phyloP scores from a whole-genome alignment of 2,797 vertebrate genomes.

The Crax fasciolata region DNA sequence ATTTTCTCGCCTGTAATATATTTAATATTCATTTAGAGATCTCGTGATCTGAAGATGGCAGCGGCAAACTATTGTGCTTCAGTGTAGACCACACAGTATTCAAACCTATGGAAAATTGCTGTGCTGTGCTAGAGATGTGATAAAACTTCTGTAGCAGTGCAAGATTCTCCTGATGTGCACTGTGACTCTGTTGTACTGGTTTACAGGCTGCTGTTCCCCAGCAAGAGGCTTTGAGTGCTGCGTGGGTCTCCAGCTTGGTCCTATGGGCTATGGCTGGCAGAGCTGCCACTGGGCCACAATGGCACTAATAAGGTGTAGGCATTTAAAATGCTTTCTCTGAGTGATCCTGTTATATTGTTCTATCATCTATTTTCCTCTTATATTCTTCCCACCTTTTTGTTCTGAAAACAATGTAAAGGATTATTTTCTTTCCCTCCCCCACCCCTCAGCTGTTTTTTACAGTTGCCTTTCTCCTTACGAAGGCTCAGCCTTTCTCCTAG shows the following conservation, averaged over 20 bases:
- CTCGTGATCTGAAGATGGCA: rapidly evolving
- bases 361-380: slow-evolving; percentile 4
- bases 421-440: slow-evolving; percentile 28
- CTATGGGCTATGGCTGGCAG: background rate
- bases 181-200: background rate
- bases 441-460: slow-evolving; percentile 23
- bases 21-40: background rate
- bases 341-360: slow-evolving; percentile 9
- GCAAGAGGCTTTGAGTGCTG: background rate
- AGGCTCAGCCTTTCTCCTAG: slow-evolving; percentile 55
- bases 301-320: slow-evolving; percentile 19
- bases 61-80: background rate
- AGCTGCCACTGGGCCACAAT: background rate
- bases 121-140: rapidly evolving
- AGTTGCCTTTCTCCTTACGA: slow-evolving; percentile 41
- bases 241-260: background rate
- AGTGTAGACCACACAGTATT: background rate
- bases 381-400: background rate
- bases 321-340: slow-evolving; percentile 47
- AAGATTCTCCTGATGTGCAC: background rate
- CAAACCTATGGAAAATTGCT: background rate
- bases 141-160: background rate
- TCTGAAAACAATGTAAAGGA: slow-evolving; percentile 14
- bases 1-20: background rate
- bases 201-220: no score